A percentile compares a stretch with the other conserved stretches of the same genome.
phyloP scores from a whole-genome alignment of 2,888 invertebrate genomes.

The Aphrophora alni region DNA sequence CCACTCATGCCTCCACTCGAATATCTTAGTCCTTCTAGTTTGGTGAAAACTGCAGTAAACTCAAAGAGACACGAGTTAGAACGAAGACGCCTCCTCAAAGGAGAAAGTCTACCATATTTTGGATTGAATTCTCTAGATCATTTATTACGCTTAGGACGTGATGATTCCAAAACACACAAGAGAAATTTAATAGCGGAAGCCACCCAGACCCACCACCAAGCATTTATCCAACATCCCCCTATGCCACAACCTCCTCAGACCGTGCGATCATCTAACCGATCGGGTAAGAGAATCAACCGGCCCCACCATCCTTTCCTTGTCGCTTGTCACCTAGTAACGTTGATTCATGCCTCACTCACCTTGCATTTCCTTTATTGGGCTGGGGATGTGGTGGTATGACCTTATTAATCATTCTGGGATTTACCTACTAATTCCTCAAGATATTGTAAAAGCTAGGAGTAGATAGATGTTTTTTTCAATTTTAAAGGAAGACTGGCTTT shows the following conservation, averaged over 20 bases:
- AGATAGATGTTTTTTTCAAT: background rate
- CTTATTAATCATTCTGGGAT: constrained; percentile 4
- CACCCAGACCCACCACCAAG: constrained; percentile 58
- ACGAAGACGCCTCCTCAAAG: constrained; percentile 54
- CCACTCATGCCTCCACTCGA: background rate
- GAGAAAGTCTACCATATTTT: constrained; percentile 22
- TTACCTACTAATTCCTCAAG: background rate
- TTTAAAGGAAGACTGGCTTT: background rate
- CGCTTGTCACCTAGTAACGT: constrained; percentile 31
- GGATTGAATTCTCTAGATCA: background rate
- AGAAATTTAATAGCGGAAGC: constrained; percentile 59
- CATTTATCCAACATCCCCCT: constrained; percentile 56
- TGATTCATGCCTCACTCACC: constrained; percentile 10
- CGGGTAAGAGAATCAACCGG: constrained; percentile 44
- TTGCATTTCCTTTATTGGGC: constrained; percentile 14
- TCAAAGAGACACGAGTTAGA: constrained; percentile 66
- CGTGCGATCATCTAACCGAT: constrained; percentile 52
- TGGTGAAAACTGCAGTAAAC: constrained; percentile 70
- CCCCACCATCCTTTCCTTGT: constrained; percentile 41
- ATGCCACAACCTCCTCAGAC: constrained; percentile 55
- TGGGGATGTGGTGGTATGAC: background rate
- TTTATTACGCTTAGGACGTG: background rate
- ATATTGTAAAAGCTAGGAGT: background rate
- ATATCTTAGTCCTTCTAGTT: constrained; percentile 60
- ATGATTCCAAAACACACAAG: constrained; percentile 58